Conservation (phyloP, 2,888 invertebrate species). For the Plutella xylostella region DNA sequence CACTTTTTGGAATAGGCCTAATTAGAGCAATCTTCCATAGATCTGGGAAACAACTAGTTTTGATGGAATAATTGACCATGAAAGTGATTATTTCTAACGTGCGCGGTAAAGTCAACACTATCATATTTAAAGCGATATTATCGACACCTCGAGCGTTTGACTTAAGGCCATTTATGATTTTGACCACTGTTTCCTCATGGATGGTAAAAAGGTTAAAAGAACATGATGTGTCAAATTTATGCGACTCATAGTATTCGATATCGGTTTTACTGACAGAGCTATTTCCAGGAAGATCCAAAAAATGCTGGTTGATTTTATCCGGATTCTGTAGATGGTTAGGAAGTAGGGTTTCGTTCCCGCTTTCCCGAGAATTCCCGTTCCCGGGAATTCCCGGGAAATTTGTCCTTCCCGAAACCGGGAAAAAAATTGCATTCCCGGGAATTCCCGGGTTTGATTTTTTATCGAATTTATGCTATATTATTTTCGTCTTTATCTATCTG, state of each 20-base stretch:
- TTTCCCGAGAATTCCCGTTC: too few relatives aligned
- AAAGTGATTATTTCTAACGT: background rate
- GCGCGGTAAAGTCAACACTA: background rate
- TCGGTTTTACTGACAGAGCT: too few relatives aligned
- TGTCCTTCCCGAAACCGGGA: too few relatives aligned
- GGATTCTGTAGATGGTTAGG: too few relatives aligned
- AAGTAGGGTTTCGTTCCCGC: too few relatives aligned
- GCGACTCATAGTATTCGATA: background rate
- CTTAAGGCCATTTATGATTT: slow-evolving; percentile 22
- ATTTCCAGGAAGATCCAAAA: slow-evolving; percentile 7
- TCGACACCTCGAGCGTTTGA: too few relatives aligned
- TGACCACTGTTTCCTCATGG: slow-evolving; percentile 4
- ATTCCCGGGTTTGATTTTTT: too few relatives aligned
- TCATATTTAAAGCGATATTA: background rate
- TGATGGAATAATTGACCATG: background rate
- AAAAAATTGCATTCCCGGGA: too few relatives aligned
- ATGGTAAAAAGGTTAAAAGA: background rate
- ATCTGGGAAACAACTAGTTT: background rate
- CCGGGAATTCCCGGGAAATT: too few relatives aligned
- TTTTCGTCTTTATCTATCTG: too few relatives aligned
- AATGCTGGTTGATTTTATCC: slow-evolving; percentile 11
- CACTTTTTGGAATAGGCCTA: slow-evolving; percentile 20
- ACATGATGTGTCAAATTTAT: background rate
- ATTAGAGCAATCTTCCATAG: slow-evolving; percentile 15
- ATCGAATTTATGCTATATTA: too few relatives aligned